phyloP scores from a whole-genome alignment of 2,113 vertebrate species.

The Tyto alba region DNA sequence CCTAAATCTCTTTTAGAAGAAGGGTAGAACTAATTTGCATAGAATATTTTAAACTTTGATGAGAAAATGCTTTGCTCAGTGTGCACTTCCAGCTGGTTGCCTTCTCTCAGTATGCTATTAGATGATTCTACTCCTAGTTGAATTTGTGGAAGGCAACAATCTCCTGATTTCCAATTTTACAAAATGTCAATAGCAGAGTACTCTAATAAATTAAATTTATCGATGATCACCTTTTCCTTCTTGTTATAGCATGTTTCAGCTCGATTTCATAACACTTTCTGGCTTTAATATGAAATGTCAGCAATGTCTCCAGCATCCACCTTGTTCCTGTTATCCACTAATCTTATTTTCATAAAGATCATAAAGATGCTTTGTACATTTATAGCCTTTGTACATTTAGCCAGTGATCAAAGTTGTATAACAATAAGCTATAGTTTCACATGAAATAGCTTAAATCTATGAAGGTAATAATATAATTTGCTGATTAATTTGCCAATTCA shows the following conservation, averaged over 20 bases:
- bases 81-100: background rate
- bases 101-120: background rate
- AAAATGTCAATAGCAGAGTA: background rate
- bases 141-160: background rate
- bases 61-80: background rate
- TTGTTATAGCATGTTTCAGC: background rate
- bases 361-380: background rate
- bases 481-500: background rate
- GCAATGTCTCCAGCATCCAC: background rate
- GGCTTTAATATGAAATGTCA: slow-evolving; percentile 32
- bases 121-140: background rate
- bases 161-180: background rate
- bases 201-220: background rate
- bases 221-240: background rate
- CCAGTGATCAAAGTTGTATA: background rate
- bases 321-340: background rate
- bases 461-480: background rate
- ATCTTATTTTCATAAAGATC: background rate
- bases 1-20: background rate
- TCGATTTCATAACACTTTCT: background rate
- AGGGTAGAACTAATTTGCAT: background rate
- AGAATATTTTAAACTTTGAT: background rate
- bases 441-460: background rate
- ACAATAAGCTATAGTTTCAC: background rate
- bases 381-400: background rate